Evolutionary conservation across 2,113 vertebrate genomes (phyloP).

Genomic region (Scomber colias): DNA sequence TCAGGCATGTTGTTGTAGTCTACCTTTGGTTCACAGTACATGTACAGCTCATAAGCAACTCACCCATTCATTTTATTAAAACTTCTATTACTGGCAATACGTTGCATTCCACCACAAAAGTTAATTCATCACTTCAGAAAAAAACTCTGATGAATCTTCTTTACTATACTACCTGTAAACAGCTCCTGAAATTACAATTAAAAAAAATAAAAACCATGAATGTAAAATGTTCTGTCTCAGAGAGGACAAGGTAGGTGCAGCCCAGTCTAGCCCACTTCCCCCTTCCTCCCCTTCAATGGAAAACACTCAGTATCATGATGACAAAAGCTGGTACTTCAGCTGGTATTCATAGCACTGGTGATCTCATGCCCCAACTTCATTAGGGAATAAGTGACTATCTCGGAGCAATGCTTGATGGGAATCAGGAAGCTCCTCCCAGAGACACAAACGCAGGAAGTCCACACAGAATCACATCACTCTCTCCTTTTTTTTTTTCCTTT

Average conservation of each 20-base stretch:
- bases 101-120: too few species aligned
- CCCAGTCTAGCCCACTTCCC: not conserved
- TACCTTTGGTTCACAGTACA: too few species aligned
- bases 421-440: conserved; percentile 77
- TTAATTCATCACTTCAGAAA: not conserved
- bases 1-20: too few species aligned
- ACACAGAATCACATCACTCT: conserved; percentile 43
- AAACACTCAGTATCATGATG: conserved; percentile 16
- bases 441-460: conserved; percentile 66
- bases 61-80: too few species aligned
- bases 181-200: not conserved
- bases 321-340: conserved; percentile 20
- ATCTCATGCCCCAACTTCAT: conserved; percentile 58
- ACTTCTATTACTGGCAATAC: too few species aligned
- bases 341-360: conserved; percentile 36
- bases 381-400: conserved; percentile 53
- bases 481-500: conserved; percentile 1
- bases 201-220: not conserved
- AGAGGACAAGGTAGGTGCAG: conserved; percentile 2
- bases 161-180: not conserved
- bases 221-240: not conserved
- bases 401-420: conserved; percentile 50
- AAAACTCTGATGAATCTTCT: not conserved
- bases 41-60: too few species aligned
- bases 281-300: conserved; percentile 14